Percentiles rank a stretch among this genome's conserved stretches.
phyloP scores from a whole-genome alignment of 1,140 invertebrate species.

The Drosophila triauraria region DNA sequence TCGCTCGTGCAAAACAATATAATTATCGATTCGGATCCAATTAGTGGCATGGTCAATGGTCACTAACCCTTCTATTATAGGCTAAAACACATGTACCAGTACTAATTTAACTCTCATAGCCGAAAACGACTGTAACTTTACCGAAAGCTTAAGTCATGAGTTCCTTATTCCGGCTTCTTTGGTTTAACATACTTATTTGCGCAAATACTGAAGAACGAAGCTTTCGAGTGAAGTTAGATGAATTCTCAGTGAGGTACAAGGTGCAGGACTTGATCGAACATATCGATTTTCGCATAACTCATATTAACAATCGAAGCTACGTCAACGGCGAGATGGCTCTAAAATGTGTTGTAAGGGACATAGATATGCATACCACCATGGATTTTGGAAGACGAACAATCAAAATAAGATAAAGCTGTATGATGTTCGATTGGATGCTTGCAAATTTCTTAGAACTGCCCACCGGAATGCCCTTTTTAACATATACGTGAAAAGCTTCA shows the following conservation, averaged over 20 bases:
- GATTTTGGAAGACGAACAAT: slow-evolving; percentile 20
- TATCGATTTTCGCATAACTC: slow-evolving; percentile 12
- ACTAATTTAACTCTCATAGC: neutral
- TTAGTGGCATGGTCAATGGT: neutral
- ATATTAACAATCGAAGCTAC: slow-evolving; percentile 24
- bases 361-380: slow-evolving; percentile 31
- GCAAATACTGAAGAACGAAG: slow-evolving; percentile 13
- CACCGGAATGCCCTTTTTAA: slow-evolving; percentile 48
- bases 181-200: neutral
- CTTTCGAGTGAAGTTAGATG: slow-evolving; percentile 45
- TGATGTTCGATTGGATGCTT: slow-evolving; percentile 34
- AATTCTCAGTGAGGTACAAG: slow-evolving; percentile 21
- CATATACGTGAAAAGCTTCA: slow-evolving; percentile 37
- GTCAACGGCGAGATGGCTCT: slow-evolving; percentile 22
- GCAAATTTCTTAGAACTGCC: slow-evolving; percentile 31
- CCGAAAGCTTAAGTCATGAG: slow-evolving; percentile 15
- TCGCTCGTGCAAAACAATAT: neutral
- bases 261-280: slow-evolving; percentile 12
- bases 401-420: slow-evolving; percentile 38
- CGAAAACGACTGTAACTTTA: slow-evolving; percentile 5
- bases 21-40: neutral
- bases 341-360: slow-evolving; percentile 3
- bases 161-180: slow-evolving; percentile 7
- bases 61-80: neutral
- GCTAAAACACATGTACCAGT: neutral